A percentile compares a stretch with the other conserved stretches of the same genome.
Evolutionary conservation across 2,113 vertebrate species (phyloP).

Genomic region (Pelecanus crispus): DNA sequence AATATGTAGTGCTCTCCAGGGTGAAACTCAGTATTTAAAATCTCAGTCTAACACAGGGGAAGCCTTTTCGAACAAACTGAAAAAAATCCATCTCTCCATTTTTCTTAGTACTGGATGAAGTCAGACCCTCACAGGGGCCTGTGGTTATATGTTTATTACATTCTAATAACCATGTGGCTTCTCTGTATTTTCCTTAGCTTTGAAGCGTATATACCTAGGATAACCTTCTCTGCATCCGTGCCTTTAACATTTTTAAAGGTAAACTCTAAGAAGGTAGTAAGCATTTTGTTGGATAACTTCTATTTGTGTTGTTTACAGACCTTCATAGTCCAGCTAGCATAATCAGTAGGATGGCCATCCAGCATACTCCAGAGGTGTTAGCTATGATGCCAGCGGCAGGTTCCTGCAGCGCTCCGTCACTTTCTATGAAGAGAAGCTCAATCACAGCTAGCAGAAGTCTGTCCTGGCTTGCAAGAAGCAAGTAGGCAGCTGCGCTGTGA

Average conservation of each 20-base stretch:
- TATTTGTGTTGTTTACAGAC: neutral
- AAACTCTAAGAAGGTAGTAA: neutral
- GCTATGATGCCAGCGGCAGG: rapidly evolving
- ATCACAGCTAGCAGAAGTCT: neutral
- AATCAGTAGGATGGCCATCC: neutral
- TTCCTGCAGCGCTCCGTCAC: neutral
- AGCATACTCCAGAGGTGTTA: neutral
- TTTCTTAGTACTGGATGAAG: neutral
- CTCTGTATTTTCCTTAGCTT: neutral
- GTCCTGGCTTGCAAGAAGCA: neutral
- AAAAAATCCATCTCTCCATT: neutral
- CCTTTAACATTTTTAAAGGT: neutral
- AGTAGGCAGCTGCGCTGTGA: neutral
- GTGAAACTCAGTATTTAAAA: neutral
- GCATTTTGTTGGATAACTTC: neutral
- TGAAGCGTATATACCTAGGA: neutral
- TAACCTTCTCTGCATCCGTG: neutral
- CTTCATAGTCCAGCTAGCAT: neutral
- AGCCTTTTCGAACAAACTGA: neutral
- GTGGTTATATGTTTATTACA: neutral
- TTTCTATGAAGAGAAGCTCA: neutral
- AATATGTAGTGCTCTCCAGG: neutral
- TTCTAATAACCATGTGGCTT: neutral
- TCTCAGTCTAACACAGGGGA: neutral
- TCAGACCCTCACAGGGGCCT: neutral